phyloP scores from a whole-genome alignment of 2,888 invertebrate species.

The Argyresthia goedartella region DNA sequence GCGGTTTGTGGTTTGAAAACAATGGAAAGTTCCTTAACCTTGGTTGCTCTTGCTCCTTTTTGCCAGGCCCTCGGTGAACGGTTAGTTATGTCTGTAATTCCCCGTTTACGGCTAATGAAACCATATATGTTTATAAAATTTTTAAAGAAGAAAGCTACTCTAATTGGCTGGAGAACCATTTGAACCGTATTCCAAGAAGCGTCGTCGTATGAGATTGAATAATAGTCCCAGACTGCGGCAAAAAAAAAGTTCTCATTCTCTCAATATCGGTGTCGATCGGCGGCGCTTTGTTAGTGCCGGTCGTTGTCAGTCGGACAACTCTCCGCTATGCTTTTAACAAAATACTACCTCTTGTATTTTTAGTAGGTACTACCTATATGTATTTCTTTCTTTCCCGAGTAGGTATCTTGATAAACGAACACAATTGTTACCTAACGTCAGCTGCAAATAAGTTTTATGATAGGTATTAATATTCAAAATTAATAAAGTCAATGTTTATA shows the following conservation, averaged over 20 bases:
- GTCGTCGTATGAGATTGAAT: constrained; percentile 6
- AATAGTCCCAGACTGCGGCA: constrained; percentile 4
- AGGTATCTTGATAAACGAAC: too few species aligned
- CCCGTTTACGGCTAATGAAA: not conserved
- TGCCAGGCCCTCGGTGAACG: not conserved
- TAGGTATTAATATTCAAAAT: too few species aligned
- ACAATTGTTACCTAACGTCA: too few species aligned
- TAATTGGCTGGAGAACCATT: constrained; percentile 3
- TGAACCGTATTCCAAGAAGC: constrained; percentile 5
- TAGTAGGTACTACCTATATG: too few species aligned
- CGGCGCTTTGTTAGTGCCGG: constrained; percentile 4
- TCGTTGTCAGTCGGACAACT: not conserved
- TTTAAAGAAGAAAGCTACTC: constrained; percentile 1
- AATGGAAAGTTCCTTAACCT: constrained; percentile 14
- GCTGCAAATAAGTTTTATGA: too few species aligned
- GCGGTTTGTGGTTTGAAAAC: constrained; percentile 16
- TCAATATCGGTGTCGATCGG: constrained; percentile 2
- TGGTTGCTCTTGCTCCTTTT: constrained; percentile 9
- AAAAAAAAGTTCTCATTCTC: not conserved
- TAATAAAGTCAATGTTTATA: too few species aligned
- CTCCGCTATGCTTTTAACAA: not conserved
- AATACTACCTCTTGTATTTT: too few species aligned
- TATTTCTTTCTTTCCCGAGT: too few species aligned
- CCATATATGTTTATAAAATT: not conserved
- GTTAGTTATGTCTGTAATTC: not conserved